Percentiles rank a stretch among this genome's conserved stretches.
Evolutionary conservation across 2,113 vertebrate species (phyloP).

Genomic region (Nanger granti): DNA sequence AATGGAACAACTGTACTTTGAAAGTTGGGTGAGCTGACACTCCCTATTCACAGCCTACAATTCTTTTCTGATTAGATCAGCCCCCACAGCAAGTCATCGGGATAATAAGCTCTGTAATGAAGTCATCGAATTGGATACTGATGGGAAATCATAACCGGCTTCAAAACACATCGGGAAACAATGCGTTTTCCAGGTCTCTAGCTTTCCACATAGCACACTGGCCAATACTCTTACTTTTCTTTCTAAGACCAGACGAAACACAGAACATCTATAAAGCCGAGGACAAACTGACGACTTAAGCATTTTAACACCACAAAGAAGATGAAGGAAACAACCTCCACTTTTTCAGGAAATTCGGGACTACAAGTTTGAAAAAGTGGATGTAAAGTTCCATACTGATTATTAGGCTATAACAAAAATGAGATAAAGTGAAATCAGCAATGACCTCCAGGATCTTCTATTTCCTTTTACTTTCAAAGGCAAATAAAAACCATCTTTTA

Average conservation of each 20-base stretch:
- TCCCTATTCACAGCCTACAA: conserved; percentile 77
- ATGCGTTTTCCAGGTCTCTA: conserved; percentile 78
- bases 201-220: conserved; percentile 60
- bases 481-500: neutral
- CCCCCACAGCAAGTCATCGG: conserved; percentile 77
- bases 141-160: conserved; percentile 76
- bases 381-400: neutral
- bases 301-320: conserved; percentile 34
- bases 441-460: neutral
- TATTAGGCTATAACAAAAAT: neutral
- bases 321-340: neutral
- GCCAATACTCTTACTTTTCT: conserved; percentile 49
- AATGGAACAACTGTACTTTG: conserved; percentile 41
- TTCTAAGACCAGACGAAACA: conserved; percentile 41
- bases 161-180: conserved; percentile 73
- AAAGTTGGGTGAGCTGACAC: conserved; percentile 70
- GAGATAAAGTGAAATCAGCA: neutral
- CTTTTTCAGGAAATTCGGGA: conserved; percentile 1
- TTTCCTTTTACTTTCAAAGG: conserved; percentile 18
- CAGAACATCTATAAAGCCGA: neutral
- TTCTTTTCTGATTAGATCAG: conserved; percentile 85
- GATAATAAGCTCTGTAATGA: conserved; percentile 77
- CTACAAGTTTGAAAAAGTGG: conserved; percentile 5
- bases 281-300: conserved; percentile 14
- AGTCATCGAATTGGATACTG: conserved; percentile 79